A percentile compares a stretch with the other conserved stretches of the same genome.
These are phyloP conservation scores for Melitaea athalia DNA, from an alignment of 2,888 invertebrate species.

Conservation along the genomic window DNA sequence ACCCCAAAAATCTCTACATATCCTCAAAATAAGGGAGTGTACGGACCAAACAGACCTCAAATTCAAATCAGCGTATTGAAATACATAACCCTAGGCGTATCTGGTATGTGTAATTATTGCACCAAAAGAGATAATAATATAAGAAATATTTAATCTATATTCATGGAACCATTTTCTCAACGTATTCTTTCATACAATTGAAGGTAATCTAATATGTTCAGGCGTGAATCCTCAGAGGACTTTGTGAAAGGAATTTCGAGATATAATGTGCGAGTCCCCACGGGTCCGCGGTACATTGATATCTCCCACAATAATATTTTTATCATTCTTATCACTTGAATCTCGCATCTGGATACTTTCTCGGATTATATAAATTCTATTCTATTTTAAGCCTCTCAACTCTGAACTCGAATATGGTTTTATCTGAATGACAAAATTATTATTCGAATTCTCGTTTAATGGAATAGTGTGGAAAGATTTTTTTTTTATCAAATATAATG, in stretches of 20 bases:
- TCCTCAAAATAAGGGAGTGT: too few relatives aligned
- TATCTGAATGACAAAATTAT: background rate
- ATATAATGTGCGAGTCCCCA: slow-evolving; percentile 1
- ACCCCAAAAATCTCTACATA: too few relatives aligned
- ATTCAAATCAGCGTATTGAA: too few relatives aligned
- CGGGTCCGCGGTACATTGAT: background rate
- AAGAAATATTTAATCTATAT: background rate
- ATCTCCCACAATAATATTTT: slow-evolving; percentile 4
- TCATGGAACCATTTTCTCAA: background rate
- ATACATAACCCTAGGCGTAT: too few relatives aligned
- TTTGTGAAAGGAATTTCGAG: background rate
- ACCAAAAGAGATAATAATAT: background rate
- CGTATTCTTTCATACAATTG: background rate
- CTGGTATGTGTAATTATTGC: too few relatives aligned
- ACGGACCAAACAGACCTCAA: too few relatives aligned
- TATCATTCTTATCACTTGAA: slow-evolving; percentile 5
- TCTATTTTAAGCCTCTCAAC: background rate
- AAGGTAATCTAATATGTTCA: background rate
- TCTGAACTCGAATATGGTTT: background rate
- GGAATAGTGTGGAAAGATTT: background rate
- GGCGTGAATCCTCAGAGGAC: background rate
- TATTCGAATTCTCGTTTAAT: background rate
- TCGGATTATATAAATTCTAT: slow-evolving; percentile 9
- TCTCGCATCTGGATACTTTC: slow-evolving; percentile 7
- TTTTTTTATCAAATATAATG: too few relatives aligned